Conservation (phyloP, 1,140 invertebrate species). For the Physella acuta region DNA sequence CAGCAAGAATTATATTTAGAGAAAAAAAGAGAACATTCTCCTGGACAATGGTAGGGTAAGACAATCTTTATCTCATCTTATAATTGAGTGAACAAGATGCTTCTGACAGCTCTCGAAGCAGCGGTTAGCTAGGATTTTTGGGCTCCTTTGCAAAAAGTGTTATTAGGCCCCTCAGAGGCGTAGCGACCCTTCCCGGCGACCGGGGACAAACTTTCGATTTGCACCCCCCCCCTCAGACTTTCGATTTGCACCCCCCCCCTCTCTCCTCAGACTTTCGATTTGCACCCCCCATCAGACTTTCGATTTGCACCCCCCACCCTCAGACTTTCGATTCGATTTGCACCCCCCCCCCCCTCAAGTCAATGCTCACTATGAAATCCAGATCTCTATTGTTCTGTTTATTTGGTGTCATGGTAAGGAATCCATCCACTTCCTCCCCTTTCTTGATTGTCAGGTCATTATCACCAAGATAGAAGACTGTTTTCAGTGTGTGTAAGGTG, state of each 20-base stretch:
- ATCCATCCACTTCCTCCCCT: conserved; percentile 87
- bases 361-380: conserved; percentile 90
- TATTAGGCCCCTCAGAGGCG: too few relatives aligned
- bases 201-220: too few relatives aligned
- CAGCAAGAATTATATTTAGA: neutral
- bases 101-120: conserved; percentile 90
- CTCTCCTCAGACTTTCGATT: too few relatives aligned
- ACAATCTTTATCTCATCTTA: conserved; percentile 85
- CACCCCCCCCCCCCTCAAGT: too few relatives aligned
- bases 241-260: too few relatives aligned
- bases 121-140: too few relatives aligned
- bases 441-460: conserved; percentile 94
- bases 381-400: conserved; percentile 94
- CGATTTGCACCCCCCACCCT: too few relatives aligned
- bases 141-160: too few relatives aligned
- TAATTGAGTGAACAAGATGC: conserved; percentile 89
- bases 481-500: conserved; percentile 98
- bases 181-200: too few relatives aligned
- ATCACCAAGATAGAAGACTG: conserved; percentile 97
- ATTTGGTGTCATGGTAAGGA: conserved; percentile 92
- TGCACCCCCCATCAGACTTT: too few relatives aligned
- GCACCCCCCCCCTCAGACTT: too few relatives aligned
- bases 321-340: too few relatives aligned
- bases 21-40: neutral
- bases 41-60: neutral